Percentiles rank a stretch among this genome's conserved stretches.
These are phyloP conservation scores for Lerista edwardsae DNA, from an alignment of 2,797 vertebrate species.

Conservation along the genomic window DNA sequence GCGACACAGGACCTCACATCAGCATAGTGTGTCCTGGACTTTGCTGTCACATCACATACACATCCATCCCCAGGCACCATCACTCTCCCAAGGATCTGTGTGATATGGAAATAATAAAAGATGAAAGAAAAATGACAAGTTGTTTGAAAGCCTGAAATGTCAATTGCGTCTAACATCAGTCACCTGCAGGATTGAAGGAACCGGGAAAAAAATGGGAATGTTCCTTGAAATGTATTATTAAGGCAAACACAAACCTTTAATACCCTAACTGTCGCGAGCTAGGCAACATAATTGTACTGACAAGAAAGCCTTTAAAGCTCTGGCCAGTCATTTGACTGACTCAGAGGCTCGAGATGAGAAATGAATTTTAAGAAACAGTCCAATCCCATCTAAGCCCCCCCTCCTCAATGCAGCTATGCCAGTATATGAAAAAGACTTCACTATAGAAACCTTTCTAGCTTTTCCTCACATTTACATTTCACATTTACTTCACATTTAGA, in stretches of 20 bases:
- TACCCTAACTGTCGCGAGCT: background rate
- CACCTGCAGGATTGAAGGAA: slow-evolving; percentile 7
- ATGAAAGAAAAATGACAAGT: slow-evolving; percentile 16
- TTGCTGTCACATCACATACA: background rate
- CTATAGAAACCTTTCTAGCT: background rate
- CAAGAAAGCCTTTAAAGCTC: background rate
- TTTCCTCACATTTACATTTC: background rate
- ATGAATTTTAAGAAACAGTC: background rate
- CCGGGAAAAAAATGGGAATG: slow-evolving; percentile 7
- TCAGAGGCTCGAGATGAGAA: background rate
- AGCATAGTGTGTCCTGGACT: too few species aligned
- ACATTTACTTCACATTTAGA: background rate
- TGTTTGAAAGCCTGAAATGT: slow-evolving; percentile 37
- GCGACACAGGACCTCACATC: background rate
- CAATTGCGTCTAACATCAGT: slow-evolving; percentile 28
- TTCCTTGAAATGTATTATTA: slow-evolving; percentile 25
- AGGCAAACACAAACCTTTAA: slow-evolving; percentile 22
- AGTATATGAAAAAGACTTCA: background rate
- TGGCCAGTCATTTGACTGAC: background rate
- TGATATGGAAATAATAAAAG: slow-evolving; percentile 21
- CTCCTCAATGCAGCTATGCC: too few species aligned
- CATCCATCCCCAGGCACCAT: background rate
- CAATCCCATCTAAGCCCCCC: too few species aligned
- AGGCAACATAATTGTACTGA: background rate
- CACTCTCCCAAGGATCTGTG: background rate